Conservation (phyloP, 2,797 vertebrate species). For the Brachyrhaphis roseni region DNA sequence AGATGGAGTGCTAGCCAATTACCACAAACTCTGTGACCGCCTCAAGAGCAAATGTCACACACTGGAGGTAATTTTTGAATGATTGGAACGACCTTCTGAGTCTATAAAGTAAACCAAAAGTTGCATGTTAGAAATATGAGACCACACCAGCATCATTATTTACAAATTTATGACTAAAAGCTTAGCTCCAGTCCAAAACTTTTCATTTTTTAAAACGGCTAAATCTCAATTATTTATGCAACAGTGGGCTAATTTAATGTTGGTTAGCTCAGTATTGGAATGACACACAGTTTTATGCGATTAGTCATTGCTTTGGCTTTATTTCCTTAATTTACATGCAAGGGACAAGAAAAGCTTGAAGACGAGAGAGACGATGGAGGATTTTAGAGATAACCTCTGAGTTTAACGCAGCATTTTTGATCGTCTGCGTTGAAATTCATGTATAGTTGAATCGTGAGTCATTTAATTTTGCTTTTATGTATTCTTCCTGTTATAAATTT, state of each 20-base stretch:
- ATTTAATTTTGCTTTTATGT: background rate
- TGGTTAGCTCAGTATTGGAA: conserved; percentile 3
- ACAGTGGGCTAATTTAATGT: conserved; percentile 12
- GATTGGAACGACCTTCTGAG: background rate
- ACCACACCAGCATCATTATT: background rate
- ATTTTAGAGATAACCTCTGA: conserved; percentile 28
- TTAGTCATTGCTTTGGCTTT: conserved; percentile 17
- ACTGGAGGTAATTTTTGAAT: conserved; percentile 85
- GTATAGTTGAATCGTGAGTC: background rate
- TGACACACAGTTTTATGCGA: conserved; percentile 20
- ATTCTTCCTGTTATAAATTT: background rate
- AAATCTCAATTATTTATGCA: conserved; percentile 9
- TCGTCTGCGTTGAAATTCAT: conserved; percentile 23
- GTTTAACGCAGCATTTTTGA: conserved; percentile 29
- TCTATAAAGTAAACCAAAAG: background rate
- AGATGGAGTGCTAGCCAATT: conserved; percentile 89
- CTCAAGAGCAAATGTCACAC: conserved; percentile 97
- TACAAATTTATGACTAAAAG: too few relatives aligned
- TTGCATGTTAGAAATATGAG: background rate
- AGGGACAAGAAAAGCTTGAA: conserved; percentile 13
- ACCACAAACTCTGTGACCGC: conserved; percentile 93
- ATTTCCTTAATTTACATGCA: conserved; percentile 24
- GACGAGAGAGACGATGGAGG: conserved; percentile 1
- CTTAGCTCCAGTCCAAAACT: background rate
- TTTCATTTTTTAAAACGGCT: background rate